Evolutionary conservation across 1,140 invertebrate genomes (phyloP), one percentile per base, ranked within the genome.

Genomic region (Lepidurus packardi): DNA sequence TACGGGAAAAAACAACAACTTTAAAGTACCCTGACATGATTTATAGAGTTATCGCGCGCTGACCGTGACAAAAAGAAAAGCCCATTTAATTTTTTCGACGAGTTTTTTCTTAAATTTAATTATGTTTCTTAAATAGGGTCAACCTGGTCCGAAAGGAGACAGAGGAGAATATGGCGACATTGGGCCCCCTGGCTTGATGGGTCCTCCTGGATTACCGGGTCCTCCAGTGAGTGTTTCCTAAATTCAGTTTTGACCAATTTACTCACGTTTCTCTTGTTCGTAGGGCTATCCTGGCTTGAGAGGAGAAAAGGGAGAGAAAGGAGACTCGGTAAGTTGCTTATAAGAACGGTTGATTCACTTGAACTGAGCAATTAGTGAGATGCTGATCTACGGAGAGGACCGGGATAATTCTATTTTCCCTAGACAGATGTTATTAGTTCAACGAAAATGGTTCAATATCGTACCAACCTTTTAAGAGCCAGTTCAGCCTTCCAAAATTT

Each of bases 81-180:
- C 41, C 13, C 4, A 11, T 76, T 34, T 47, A 1, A 47, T 65
- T 53, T 77, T 44, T 43, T 53, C 43, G 24, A 34, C 34, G 34
- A 24, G 2, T 44, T 44, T 75, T 73, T 53, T 25, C 74, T 41
- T 13, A 47, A 21, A 53, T 44, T 24, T 74, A 34, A 78, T 47
- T 65, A 80, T 80, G 10, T 80, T 79, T 82, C 82, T 74, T 78
- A 79, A 77, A 78, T 83, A 91, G 89, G 94, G 94, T 75, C 89
- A 90, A 80, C 87, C 90, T 80, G 94, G 94, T 73, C 92, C 92
- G 1, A 94, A 94, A 84, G 94, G 94, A 65, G 93, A 93, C 81
- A 94, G 95, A 83, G 94, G 94, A 53, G 92, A 94, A 83, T 94
- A 94, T 82, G 94, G 95, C 13, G 93, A 95, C 82, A 95, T 96